Evolutionary conservation across 2,797 vertebrate genomes (phyloP), one percentile per base, ranked within the genome.

Genomic region (Megaceryle alcyon): DNA sequence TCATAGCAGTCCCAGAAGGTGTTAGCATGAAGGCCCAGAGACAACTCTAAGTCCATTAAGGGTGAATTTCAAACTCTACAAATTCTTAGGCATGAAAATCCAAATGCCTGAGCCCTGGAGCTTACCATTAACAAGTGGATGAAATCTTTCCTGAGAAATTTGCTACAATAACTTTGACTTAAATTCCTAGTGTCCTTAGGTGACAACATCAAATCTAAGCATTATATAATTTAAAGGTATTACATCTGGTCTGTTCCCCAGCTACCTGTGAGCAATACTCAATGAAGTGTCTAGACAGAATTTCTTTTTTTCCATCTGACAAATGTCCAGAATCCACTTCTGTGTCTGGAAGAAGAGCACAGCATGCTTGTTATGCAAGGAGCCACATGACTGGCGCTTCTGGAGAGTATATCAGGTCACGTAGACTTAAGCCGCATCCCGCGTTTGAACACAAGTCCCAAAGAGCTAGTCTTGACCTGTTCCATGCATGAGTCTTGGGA

Each of bases 321-420:
- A 76, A 46, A 43, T n/a, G 39, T 53, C 43, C 71, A 77, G 43
- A 11, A 79, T 77, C 21, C 56, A 76, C 10, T 23, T 69, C 48
- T 63, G 31, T 54, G 22, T 25, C 64, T 75, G 79, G 48, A 41
- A 85, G 43, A 80, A 84, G 39, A 54, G 54, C 46, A 73, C 86
- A 54, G 9, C 22, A 22, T 9, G 49, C 12, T 79, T 4, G 0
- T 28, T 41, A 26, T 12, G 18, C 20, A 75, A 68, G 49, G 28
- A 91, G 8, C 23, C 8, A 1, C 69, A 23, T 0, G 0, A 18
- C 20, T n/a, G 69, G 41, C 0, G 2, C 26, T 75, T 76, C 35
- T 33, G 75, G 35, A 61, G 72, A 79, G 22, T 35, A 26, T 35
- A 15, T 48, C 44, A 72, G 65, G 82, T 71, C 69, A 64, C 1